Conservation (phyloP, 2,888 invertebrate species). For the Tanytarsus gracilentus region DNA sequence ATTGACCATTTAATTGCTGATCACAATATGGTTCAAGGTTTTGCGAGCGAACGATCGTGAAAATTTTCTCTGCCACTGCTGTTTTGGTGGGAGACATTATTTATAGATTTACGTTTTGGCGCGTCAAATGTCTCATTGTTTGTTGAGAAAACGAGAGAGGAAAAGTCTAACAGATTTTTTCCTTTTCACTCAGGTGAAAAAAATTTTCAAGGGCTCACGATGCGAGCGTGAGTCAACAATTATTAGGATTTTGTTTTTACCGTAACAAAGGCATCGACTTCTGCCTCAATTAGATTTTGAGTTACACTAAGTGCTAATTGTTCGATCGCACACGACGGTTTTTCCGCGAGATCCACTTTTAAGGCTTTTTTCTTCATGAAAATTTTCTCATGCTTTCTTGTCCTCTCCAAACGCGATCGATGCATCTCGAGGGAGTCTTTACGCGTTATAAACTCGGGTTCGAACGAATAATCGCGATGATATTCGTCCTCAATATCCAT, state of each 20-base stretch:
- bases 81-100: background rate
- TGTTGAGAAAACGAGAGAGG: background rate
- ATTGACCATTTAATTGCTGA: background rate
- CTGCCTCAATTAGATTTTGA: conserved; percentile 14
- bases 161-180: no score
- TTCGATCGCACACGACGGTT: background rate
- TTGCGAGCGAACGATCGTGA: conserved; percentile 9
- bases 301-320: background rate
- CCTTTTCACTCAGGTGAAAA: no score
- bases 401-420: conserved; percentile 1
- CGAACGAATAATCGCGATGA: conserved; percentile 41
- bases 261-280: conserved; percentile 15
- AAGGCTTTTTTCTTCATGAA: background rate
- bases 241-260: background rate
- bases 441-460: conserved; percentile 40
- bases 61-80: background rate
- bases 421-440: conserved; percentile 35
- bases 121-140: background rate
- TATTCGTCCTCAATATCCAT: conserved; percentile 37
- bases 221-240: background rate
- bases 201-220: background rate
- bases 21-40: conserved; percentile 2
- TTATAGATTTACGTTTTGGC: conserved; percentile 3
- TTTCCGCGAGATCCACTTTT: background rate
- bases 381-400: conserved; percentile 11